Evolutionary conservation across 1,140 invertebrate genomes (phyloP).

Genomic region (Trichonephila clavata): DNA sequence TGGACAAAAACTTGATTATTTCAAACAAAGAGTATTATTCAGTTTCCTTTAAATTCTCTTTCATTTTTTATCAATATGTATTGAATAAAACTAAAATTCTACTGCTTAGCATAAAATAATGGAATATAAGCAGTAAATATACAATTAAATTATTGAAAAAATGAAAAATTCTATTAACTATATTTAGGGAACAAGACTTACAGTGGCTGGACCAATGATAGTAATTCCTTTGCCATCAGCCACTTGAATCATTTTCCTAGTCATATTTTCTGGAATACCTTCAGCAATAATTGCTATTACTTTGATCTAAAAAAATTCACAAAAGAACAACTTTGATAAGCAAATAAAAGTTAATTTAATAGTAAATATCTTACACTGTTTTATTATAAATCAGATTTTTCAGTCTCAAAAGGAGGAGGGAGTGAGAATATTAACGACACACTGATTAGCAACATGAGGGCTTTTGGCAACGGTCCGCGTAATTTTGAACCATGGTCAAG

Average conservation of each 20-base stretch:
- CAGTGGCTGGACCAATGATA: conserved; percentile 98
- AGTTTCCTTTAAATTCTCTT: too few relatives aligned
- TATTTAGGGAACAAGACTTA: conserved; percentile 83
- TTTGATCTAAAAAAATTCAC: conserved; percentile 85
- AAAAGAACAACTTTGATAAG: not conserved
- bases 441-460: too few relatives aligned
- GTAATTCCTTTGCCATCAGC: conserved; percentile 90
- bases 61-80: too few relatives aligned
- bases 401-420: not conserved
- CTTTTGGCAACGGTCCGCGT: too few relatives aligned
- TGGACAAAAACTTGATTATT: too few relatives aligned
- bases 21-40: too few relatives aligned
- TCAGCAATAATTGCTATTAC: conserved; percentile 99
- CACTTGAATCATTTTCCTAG: conserved; percentile 94
- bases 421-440: too few relatives aligned
- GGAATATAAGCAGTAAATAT: not conserved
- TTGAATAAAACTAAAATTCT: too few relatives aligned
- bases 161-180: not conserved
- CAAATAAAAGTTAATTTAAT: not conserved
- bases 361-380: not conserved
- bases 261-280: conserved; percentile 99
- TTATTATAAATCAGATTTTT: too few relatives aligned
- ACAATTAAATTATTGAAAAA: not conserved
- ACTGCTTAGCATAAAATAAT: too few relatives aligned
- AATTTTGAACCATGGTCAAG: too few relatives aligned